These are phyloP conservation scores for roundworm (Caenorhabditis elegans) DNA, from an alignment of 1,140 invertebrate genomes.

Conservation along the genomic window WBcel235 BX284604.4:5091001-5091500, in stretches of 20 bases:
- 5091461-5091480: no score
- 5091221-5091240: no score
- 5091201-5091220: no score
- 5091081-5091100: not conserved
- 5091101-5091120: not conserved
- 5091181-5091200: not conserved
- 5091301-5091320: no score
- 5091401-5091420: not conserved
- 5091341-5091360: not conserved
- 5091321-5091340: no score
- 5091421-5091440: not conserved
- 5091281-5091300: no score
- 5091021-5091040: not conserved
- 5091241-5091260: no score
- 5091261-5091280: no score
- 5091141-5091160: not conserved
- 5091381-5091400: not conserved
- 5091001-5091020: slow-evolving; percentile 5
- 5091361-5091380: not conserved
- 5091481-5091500: no score
- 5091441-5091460: no score
- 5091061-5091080: no score
- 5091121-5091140: not conserved
- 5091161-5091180: not conserved
- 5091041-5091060: not conserved